A percentile compares a stretch with the other conserved stretches of the same genome.
These are phyloP conservation scores for Anoncus sp. DNA, from an alignment of 2,888 invertebrate genomes.

Conservation along the genomic window DNA sequence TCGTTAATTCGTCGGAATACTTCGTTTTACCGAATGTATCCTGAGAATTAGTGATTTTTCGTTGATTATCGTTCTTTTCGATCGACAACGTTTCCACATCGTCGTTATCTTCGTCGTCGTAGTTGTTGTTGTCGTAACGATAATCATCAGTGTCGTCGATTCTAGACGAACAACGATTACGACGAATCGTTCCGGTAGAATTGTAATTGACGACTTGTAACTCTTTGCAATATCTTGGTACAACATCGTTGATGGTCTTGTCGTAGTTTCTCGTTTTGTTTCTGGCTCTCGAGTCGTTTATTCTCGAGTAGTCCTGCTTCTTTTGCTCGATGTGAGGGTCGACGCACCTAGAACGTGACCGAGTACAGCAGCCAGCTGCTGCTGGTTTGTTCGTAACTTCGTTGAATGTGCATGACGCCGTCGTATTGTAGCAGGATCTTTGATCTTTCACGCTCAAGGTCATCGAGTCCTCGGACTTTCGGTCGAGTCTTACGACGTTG, in stretches of 20 bases:
- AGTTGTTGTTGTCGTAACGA: too few relatives aligned
- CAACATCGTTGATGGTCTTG: slow-evolving; percentile 37
- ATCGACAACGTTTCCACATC: slow-evolving; percentile 44
- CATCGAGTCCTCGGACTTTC: slow-evolving; percentile 48
- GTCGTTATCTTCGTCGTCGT: slow-evolving; percentile 21
- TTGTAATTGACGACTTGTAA: slow-evolving; percentile 43
- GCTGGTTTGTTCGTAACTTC: slow-evolving; percentile 28
- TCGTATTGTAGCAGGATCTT: slow-evolving; percentile 36
- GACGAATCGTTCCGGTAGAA: slow-evolving; percentile 70
- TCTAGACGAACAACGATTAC: slow-evolving; percentile 69
- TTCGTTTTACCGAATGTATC: slow-evolving; percentile 48
- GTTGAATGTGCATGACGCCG: slow-evolving; percentile 2
- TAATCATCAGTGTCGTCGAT: slow-evolving; percentile 45
- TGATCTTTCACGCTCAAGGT: slow-evolving; percentile 61
- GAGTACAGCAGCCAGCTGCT: slow-evolving; percentile 37
- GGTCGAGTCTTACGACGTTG: slow-evolving; percentile 22
- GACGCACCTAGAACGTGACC: slow-evolving; percentile 54
- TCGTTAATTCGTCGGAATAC: background rate
- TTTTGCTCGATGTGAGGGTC: too few relatives aligned
- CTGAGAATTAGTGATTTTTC: slow-evolving; percentile 72
- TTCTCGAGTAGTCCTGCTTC: too few relatives aligned
- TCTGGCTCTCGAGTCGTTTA: slow-evolving; percentile 35
- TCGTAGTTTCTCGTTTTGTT: slow-evolving; percentile 51
- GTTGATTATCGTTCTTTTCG: slow-evolving; percentile 8
- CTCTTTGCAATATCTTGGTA: slow-evolving; percentile 55